phyloP scores from a whole-genome alignment of 2,797 vertebrate genomes.

The Acrocephalus scirpaceus region DNA sequence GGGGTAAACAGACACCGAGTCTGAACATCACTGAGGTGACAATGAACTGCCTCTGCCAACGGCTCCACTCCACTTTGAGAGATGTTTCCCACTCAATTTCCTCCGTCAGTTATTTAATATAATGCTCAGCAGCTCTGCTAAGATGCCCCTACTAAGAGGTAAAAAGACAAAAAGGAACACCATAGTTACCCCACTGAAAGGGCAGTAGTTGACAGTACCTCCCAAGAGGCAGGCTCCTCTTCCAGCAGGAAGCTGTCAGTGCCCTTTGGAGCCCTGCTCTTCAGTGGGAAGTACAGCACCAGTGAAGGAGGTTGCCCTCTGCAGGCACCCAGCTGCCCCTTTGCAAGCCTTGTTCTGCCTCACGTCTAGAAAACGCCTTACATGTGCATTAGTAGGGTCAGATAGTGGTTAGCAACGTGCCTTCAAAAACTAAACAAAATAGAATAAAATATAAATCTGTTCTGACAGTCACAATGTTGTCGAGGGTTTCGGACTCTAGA shows the following conservation, averaged over 20 bases:
- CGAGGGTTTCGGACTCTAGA: slow-evolving; percentile 4
- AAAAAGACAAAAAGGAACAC: slow-evolving; percentile 38
- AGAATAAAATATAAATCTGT: background rate
- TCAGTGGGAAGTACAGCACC: slow-evolving; percentile 52
- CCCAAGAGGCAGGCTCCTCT: slow-evolving; percentile 1
- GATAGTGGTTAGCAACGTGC: slow-evolving; percentile 70
- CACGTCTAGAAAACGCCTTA: slow-evolving; percentile 6
- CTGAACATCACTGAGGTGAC: slow-evolving; percentile 3
- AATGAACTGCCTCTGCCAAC: slow-evolving; percentile 1
- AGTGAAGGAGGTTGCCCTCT: slow-evolving; percentile 29
- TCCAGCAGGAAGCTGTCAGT: slow-evolving; percentile 32
- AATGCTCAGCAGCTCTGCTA: slow-evolving; percentile 17
- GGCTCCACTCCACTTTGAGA: background rate
- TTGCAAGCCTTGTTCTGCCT: slow-evolving; percentile 25
- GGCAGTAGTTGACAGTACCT: background rate
- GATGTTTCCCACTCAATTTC: background rate
- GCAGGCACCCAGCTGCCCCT: slow-evolving; percentile 16
- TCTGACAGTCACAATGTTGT: slow-evolving; percentile 7
- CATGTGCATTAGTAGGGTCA: slow-evolving; percentile 47
- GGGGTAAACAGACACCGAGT: background rate
- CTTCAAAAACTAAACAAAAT: background rate
- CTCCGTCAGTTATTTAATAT: background rate
- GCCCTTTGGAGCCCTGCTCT: slow-evolving; percentile 47
- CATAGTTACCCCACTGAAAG: background rate
- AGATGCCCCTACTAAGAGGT: slow-evolving; percentile 30